Evolutionary conservation across 1,140 invertebrate genomes (phyloP).

Genomic region (Leptonema lineaticorne): DNA sequence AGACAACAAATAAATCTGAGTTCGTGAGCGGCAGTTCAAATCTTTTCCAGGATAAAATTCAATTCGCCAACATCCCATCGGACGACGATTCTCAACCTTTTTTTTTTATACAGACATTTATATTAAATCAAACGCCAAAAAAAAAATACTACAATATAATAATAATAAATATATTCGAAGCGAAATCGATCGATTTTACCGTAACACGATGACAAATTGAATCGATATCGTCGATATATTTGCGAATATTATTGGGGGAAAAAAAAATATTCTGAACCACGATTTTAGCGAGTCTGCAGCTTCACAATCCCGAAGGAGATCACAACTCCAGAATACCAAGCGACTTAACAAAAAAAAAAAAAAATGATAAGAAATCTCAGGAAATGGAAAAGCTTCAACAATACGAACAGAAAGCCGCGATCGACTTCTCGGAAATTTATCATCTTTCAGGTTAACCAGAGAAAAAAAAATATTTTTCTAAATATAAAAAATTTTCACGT

Average conservation of each 20-base stretch:
- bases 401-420: conserved; percentile 14
- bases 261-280: no score
- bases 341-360: conserved; percentile 7
- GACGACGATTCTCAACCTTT: conserved; percentile 9
- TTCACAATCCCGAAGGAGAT: conserved; percentile 11
- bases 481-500: conserved; percentile 8
- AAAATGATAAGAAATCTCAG: conserved; percentile 24
- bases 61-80: conserved; percentile 17
- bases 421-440: conserved; percentile 11
- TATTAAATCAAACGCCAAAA: no score
- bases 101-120: no score
- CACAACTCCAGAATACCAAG: conserved; percentile 18
- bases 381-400: conserved; percentile 6
- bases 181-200: no score
- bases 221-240: no score
- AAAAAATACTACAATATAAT: no score
- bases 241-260: no score
- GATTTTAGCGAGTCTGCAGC: conserved; percentile 2
- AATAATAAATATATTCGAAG: no score
- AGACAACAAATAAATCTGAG: conserved; percentile 31
- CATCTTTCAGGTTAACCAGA: background rate
- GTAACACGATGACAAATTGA: no score
- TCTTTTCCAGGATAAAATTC: conserved; percentile 30
- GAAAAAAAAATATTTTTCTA: background rate
- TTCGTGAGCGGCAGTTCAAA: conserved; percentile 24